Base-by-base conservation (phyloP, 1,140 invertebrate species). In the Conus ventricosus region DNA sequence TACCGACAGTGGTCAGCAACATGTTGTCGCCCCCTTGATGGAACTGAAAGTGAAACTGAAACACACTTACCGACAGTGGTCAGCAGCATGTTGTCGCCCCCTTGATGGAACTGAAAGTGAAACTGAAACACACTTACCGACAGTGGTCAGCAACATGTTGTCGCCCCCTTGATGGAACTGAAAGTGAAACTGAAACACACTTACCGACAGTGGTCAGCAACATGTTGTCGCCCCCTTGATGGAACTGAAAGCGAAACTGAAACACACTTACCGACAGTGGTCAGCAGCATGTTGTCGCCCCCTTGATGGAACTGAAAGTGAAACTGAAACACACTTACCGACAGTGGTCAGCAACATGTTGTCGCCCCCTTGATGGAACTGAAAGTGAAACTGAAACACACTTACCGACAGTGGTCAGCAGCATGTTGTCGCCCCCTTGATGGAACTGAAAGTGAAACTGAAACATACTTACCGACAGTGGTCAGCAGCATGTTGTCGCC, bases 151-250 rank as follows among this genome's bases (percentile, higher is more conserved):
- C 86, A 99, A 96, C 99, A 99, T 99, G 96, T 99, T 99, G 96
- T 99, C 99, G 87, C n/a, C n/a, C n/a, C n/a, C n/a, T n/a, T n/a
- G n/a, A n/a, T n/a, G n/a, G 3, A 39, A 1, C 39, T 39, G 39
- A 39, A 39, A 39, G 0, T 39, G 39, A 39, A 39, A 39, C 0
- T 39, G 39, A 39, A 0, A 39, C 39, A 53, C 57, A 97, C 98
- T 97, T 95, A 99, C 99, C 99, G 87, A 99, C 98, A 90, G 98
- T 99, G 85, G 99, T 99, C 83, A 99, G 96, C 86, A 99, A 96
- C 99, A 99, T 99, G 96, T 99, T 99, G 96, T 99, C 99, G 87
- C n/a, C n/a, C n/a, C n/a, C n/a, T n/a, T n/a, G n/a, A n/a, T n/a
- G n/a, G 3, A 39, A 1, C 39, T 39, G 39, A 39, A 39, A 39